Evolutionary conservation across 2,113 vertebrate species (phyloP), one percentile per base, ranked within the genome.

Genomic region (Pipra filicauda): DNA sequence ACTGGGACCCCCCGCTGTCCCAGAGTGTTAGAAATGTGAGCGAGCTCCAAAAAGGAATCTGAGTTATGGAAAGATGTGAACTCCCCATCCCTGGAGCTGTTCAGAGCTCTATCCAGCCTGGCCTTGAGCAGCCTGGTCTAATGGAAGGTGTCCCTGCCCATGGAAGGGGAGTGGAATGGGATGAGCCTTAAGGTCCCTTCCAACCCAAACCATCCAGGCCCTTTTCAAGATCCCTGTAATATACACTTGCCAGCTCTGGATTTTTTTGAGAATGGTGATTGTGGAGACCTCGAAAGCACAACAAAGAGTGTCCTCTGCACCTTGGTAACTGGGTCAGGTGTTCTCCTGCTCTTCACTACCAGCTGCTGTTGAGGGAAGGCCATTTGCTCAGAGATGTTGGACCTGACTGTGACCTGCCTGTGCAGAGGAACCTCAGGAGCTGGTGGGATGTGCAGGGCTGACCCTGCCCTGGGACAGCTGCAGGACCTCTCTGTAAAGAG

Each of bases 381-480:
- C 33, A 5, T 20, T 51, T 43, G 51, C 73, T 58, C 33, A 16
- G 35, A 5, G 17, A 12, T 6, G 6, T 15, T n/a, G 51, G 44
- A 52, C 52, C 59, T 33, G 48, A 11, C 13, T 1, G 1, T 37
- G 43, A 80, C 9, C 24, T 55, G 41, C 7, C 8, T 5, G 8
- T 11, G 22, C 15, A 20, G 14, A 44, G 26, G 27, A 75, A 28
- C 43, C 39, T 75, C 19, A 7, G 7, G 33, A 35, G 7, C 43
- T 51, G 33, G 43, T 57, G 27, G 28, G 18, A 24, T 48, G 2
- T 3, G 1, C 0, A 2, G 15, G n/a, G 39, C n/a, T 20, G 31
- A 21, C 24, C 30, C 22, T 39, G 39, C 17, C 30, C 62, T 22
- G 4, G 64, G 54, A 55, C 22, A 18, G 15, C 41, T n/a, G 4